These are phyloP conservation scores for Ovis aries DNA, from an alignment of 2,113 vertebrate species.

Conservation along the genomic window ARS-UI_Ramb_v3.0 NC_056054.1:246025001-246025500, in stretches of 20 bases:
- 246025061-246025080: not conserved
- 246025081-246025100: not conserved
- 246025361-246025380: not conserved
- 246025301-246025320: not conserved
- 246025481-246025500: not conserved
- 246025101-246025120: not conserved
- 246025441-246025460: conserved; percentile 8
- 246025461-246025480: not conserved
- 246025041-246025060: not conserved
- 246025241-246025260: conserved; percentile 1
- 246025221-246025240: not conserved
- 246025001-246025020: not conserved
- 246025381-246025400: not conserved
- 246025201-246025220: not conserved
- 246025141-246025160: not conserved
- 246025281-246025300: not conserved
- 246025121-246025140: not conserved
- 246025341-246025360: not conserved
- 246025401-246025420: conserved; percentile 27
- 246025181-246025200: not conserved
- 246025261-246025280: conserved; percentile 5
- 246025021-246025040: not conserved
- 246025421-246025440: not conserved
- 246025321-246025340: not conserved
- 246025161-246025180: not conserved